These are phyloP conservation scores for Drosophila miranda DNA, from an alignment of 1,140 invertebrate species.

Conservation along the genomic window DNA sequence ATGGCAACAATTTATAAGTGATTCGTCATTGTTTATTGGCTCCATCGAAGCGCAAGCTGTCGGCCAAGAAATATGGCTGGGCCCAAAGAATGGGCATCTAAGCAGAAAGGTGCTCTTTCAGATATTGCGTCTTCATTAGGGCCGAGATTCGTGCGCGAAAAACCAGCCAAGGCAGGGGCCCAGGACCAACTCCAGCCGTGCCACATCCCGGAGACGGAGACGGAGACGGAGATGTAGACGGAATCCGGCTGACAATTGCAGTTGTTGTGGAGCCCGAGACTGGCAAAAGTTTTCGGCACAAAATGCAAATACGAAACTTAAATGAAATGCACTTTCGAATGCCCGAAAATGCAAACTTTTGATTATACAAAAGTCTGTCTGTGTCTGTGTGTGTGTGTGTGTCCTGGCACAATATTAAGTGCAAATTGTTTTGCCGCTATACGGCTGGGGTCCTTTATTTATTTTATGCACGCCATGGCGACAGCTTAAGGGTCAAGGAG, in stretches of 20 bases:
- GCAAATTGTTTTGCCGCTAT: constrained; percentile 71
- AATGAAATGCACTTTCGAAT: constrained; percentile 62
- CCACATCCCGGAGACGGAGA: neutral
- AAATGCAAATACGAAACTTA: constrained; percentile 70
- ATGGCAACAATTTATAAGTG: constrained; percentile 79
- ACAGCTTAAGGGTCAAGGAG: constrained; percentile 36
- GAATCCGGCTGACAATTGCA: constrained; percentile 15
- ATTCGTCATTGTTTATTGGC: constrained; percentile 80
- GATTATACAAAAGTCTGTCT: constrained; percentile 57
- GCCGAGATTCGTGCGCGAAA: neutral
- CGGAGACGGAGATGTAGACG: constrained; percentile 4
- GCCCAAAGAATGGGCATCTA: constrained; percentile 22
- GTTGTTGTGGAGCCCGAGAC: constrained; percentile 10
- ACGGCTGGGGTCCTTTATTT: constrained; percentile 43
- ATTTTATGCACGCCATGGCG: constrained; percentile 61
- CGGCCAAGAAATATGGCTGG: constrained; percentile 60
- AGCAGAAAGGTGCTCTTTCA: constrained; percentile 23
- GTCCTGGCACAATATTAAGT: constrained; percentile 69
- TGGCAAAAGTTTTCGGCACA: constrained; percentile 37
- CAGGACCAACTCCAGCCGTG: neutral
- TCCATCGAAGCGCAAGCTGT: constrained; percentile 65
- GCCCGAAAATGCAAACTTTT: constrained; percentile 63
- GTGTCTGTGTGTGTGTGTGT: constrained; percentile 37
- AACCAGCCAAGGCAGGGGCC: too few species aligned
- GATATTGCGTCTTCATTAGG: constrained; percentile 45